A percentile compares a stretch with the other conserved stretches of the same genome.
Conservation (phyloP, 2,797 vertebrate species). For the Helarctos malayanus region DNA sequence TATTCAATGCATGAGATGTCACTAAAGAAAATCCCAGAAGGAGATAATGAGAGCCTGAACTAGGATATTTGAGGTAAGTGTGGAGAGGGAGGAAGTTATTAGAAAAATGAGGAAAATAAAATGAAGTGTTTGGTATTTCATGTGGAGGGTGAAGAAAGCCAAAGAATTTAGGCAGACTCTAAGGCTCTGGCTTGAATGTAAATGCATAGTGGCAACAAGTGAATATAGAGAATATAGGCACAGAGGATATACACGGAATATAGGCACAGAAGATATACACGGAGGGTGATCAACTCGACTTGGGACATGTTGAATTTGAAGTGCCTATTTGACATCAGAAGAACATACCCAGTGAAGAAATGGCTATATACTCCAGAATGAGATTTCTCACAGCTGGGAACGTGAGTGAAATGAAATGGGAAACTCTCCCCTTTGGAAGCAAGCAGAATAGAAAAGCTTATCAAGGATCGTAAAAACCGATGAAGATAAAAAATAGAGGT, state of each 20-base stretch:
- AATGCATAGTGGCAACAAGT: background rate
- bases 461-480: background rate
- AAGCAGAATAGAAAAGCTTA: background rate
- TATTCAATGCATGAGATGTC: background rate
- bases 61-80: background rate
- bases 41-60: background rate
- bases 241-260: background rate
- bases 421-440: background rate
- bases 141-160: background rate
- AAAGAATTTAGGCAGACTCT: background rate
- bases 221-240: background rate
- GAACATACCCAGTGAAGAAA: background rate
- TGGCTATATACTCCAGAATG: background rate
- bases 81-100: background rate
- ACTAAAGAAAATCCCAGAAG: constrained; percentile 28
- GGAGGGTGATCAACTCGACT: background rate
- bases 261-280: background rate
- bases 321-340: background rate
- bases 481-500: background rate
- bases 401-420: background rate
- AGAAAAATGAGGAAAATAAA: background rate
- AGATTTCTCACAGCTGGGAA: background rate
- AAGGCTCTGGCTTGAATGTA: background rate
- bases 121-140: background rate
- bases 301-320: background rate